Evolutionary conservation across 1,140 invertebrate species (phyloP), one percentile per base, ranked within the genome.

Genomic region (Microplitis mediator): DNA sequence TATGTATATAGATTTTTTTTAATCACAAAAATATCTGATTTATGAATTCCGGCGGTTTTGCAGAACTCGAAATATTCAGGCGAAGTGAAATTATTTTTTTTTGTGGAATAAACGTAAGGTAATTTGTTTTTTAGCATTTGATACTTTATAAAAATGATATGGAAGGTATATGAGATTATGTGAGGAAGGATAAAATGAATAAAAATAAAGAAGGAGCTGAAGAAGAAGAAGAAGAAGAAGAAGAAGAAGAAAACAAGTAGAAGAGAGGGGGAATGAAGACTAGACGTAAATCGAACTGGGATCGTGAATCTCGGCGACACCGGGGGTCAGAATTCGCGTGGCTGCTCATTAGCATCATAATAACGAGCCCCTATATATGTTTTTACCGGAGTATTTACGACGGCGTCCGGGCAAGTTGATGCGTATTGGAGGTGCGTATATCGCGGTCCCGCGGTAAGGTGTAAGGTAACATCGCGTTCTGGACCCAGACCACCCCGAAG

Each of bases 291-390:
- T 51, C 23, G 11, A 32, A 54, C 62, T 60, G 4, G 54, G 9
- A 58, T 75, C 74, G 69, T 73, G 75, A 74, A 76, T 76, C 75
- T 75, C 69, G 16, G 62, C 71, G 73, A 76, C 69, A 75, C 72
- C 63, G 71, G 71, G 69, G 72, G 67, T 69, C 69, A 72, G 73
- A 75, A 75, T 78, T 78, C 73, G 77, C 74, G 70, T 73, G 77
- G 67, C 66, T 74, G 76, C 79, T 81, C 77, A 83, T 84, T 84
- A 81, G 81, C 82, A 83, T 85, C 81, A 80, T 84, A 83, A 85
- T 82, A 83, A 84, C 81, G 79, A 82, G 80, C 76, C 80, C 75
- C 77, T 82, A 78, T 80, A 11, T 45, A 45, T 11, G 80, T 81
- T 79, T 80, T 77, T 76, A 75, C 58, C 13, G 52, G 14, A 31